These are phyloP conservation scores for Hipposideros larvatus DNA, from an alignment of 2,797 vertebrate genomes.

Conservation along the genomic window DNA sequence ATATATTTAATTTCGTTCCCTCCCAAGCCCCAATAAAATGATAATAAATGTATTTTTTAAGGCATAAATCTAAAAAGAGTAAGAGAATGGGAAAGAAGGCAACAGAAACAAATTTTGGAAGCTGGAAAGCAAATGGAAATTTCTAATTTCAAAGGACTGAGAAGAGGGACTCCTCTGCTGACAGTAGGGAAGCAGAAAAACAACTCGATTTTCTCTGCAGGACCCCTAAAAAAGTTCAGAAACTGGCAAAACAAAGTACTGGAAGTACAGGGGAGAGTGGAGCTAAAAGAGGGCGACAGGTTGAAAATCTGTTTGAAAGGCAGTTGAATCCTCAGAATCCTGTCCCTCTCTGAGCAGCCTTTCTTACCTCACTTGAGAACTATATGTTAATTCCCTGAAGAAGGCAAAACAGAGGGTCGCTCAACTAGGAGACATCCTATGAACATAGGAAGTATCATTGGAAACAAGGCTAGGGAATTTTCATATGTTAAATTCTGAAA, in stretches of 20 bases:
- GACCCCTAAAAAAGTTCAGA: conserved; percentile 9
- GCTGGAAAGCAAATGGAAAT: conserved; percentile 48
- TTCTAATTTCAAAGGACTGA: conserved; percentile 65
- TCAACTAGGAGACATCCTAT: neutral
- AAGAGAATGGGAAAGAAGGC: conserved; percentile 25
- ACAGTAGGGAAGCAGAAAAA: conserved; percentile 48
- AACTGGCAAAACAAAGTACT: neutral
- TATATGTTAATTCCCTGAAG: neutral
- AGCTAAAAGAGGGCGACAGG: neutral
- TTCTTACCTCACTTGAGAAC: neutral
- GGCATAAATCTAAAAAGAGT: conserved; percentile 42
- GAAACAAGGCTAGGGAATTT: neutral
- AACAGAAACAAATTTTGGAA: conserved; percentile 50
- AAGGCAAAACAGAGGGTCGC: neutral
- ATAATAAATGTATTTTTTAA: conserved; percentile 47
- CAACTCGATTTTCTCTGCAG: conserved; percentile 10
- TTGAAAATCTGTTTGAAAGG: neutral
- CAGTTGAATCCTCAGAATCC: neutral
- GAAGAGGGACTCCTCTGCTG: conserved; percentile 10
- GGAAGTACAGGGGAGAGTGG: neutral
- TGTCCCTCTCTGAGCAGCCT: neutral
- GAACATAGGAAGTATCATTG: neutral
- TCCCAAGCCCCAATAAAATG: conserved; percentile 15
- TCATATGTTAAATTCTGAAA: conserved; percentile 21
- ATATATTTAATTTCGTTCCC: conserved; percentile 18